Evolutionary conservation across 2,888 invertebrate species (phyloP), one percentile per base, ranked within the genome.

Genomic region (Rhamphomyia laevipes): DNA sequence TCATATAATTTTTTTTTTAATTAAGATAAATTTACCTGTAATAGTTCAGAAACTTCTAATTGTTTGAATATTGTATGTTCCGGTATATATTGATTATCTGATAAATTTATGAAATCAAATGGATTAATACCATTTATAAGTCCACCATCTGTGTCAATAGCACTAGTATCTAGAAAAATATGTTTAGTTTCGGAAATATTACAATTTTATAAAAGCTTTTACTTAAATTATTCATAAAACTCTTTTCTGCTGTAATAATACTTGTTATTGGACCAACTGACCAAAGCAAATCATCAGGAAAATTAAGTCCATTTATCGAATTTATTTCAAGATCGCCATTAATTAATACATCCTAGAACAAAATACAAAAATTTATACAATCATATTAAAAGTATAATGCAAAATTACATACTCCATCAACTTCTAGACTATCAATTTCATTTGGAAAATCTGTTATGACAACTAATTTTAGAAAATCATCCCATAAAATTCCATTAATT

Each of bases 271-370:
- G 58, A 12, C 63, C 63, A 54, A 68, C 65, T 3, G 61, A 60
- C 51, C 71, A 61, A 5, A 79, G 58, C 53, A 70, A 80, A 31
- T 74, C 74, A 11, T 68, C 62, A 1, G 78, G 79, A 60, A 76
- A 81, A 45, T 59, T 57, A 1, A 78, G 55, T 21, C 59, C 59
- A 57, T 80, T 79, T 10, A 80, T 60, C 33, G 56, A 58, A 16
- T 63, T 57, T 17, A 73, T 58, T 2, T 59, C 51, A 15, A 72
- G 55, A 17, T 60, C 50, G 33, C 64, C 58, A 48, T 67, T 63
- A 6, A 72, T 61, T 42, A 62, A 57, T 13, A 77, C 57, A 54
- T 69, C 60, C 75, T 77, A n/a, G n/a, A n/a, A 51, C 53, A 66
- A 52, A 53, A 50, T 21, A 4, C 1, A 65, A 33, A 46, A 50